Base-by-base conservation (phyloP, 2,113 vertebrate genomes). In the Phrynosoma blainvillii region DNA sequence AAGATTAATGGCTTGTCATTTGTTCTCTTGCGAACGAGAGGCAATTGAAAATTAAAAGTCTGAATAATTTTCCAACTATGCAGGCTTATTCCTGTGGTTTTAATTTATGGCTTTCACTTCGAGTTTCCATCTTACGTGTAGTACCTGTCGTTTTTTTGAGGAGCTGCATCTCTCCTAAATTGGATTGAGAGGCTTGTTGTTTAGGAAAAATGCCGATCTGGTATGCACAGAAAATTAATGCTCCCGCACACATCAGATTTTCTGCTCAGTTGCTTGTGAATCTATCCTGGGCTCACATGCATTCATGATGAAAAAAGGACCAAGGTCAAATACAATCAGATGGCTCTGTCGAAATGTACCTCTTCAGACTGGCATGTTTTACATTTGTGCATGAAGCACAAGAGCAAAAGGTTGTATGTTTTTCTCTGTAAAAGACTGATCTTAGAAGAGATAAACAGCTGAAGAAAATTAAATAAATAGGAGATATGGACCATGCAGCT, bases 51-150 rank as follows among this genome's bases (percentile, higher is more conserved):
- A 89, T 89, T 86, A 91, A 84, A 89, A 78, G 62, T 74, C 88
- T 83, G 74, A 88, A 89, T 91, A 86, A 84, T 91, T 59, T 84
- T 42, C 79, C 87, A 30, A 71, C 79, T 82, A 32, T 23, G 84
- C 84, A 11, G n/a, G 66, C 30, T 11, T 78, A 21, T 84, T 66
- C n/a, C 27, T 5, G 2, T 59, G 56, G 23, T 79, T 91, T 25
- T 88, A 82, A 89, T 91, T 89, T 91, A 89, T 88, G 79, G 56
- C 84, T 73, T 86, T 88, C 90, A 80, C 74, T 82, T 86, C 66
- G 54, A 83, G 65, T 88, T 86, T 86, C 84, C 54, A 84, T 84
- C 78, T 52, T 56, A 83, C 40, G 40, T 14, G 40, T 8, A 32
- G 54, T 84, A 88, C 87, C 84, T 79, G 74, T 86, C 56, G 40